Evolutionary conservation across 2,797 vertebrate species (phyloP).

Genomic region (Enteromius viviparus): DNA sequence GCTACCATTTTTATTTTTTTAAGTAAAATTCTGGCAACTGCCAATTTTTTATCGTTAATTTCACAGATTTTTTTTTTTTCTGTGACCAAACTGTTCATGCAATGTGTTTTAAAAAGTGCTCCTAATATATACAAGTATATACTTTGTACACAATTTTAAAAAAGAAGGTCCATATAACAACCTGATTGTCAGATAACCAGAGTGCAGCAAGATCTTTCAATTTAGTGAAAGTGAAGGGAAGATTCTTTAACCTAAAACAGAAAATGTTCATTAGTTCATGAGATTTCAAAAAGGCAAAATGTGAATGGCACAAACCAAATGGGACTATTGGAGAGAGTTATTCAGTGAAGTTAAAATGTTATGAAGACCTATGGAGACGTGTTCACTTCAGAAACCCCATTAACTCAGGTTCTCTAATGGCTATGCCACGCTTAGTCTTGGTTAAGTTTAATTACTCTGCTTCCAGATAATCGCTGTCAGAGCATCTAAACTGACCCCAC

Average conservation of each 20-base stretch:
- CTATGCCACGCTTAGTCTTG: constrained; percentile 45
- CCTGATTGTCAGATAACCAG: constrained; percentile 99
- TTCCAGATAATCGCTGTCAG: constrained; percentile 51
- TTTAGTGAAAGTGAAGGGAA: constrained; percentile 97
- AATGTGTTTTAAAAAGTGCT: neutral
- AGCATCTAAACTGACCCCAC: constrained; percentile 47
- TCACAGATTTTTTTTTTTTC: neutral
- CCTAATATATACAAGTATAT: neutral
- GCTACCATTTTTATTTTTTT: neutral
- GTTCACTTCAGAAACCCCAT: constrained; percentile 32
- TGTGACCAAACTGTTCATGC: neutral
- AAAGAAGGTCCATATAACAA: constrained; percentile 65
- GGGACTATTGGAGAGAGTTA: neutral
- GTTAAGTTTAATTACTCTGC: constrained; percentile 56
- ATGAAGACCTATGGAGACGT: neutral
- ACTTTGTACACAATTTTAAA: neutral
- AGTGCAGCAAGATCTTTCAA: constrained; percentile 98
- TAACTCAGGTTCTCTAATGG: constrained; percentile 46
- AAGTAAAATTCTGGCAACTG: neutral
- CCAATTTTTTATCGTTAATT: neutral
- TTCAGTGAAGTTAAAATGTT: constrained; percentile 22
- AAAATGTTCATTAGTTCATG: neutral
- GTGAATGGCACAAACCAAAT: constrained; percentile 3
- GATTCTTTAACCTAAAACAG: constrained; percentile 91
- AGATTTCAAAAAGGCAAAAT: constrained; percentile 4